Conservation (phyloP, 2,888 invertebrate species). For the Caenorhabditis drosophilae region DNA sequence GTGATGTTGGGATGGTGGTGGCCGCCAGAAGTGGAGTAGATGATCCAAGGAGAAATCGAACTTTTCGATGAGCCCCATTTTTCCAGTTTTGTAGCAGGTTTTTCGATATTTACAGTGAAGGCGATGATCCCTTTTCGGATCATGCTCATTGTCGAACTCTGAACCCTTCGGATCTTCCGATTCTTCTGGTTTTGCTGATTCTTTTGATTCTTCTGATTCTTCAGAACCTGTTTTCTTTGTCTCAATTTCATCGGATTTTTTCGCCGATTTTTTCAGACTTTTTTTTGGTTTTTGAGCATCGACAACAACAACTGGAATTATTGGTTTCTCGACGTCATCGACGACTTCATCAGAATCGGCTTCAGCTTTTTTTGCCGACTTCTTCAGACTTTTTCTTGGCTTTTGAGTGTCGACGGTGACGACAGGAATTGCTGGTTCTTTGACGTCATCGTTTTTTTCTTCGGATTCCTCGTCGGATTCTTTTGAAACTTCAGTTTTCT, state of each 20-base stretch:
- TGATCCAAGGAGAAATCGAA: constrained; percentile 27
- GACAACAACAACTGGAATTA: too few species aligned
- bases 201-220: constrained; percentile 68
- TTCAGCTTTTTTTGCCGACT: constrained; percentile 2
- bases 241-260: constrained; percentile 4
- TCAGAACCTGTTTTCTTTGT: constrained; percentile 14
- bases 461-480: constrained; percentile 10
- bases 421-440: too few species aligned
- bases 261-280: constrained; percentile 4
- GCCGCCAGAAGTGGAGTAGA: constrained; percentile 27
- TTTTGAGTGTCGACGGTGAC: too few species aligned
- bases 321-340: background rate
- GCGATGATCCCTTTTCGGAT: constrained; percentile 40
- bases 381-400: constrained; percentile 4
- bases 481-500: background rate
- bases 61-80: constrained; percentile 36
- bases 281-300: constrained; percentile 8
- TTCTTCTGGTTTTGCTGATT: constrained; percentile 4
- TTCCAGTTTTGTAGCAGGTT: constrained; percentile 62
- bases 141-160: constrained; percentile 37
- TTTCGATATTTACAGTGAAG: constrained; percentile 61
- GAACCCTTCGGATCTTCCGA: too few species aligned
- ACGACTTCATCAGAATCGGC: too few species aligned
- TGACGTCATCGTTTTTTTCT: constrained; percentile 1
- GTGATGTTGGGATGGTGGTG: constrained; percentile 29